Conservation (phyloP, 2,797 vertebrate genomes). For the Bradypodion ventrale region DNA sequence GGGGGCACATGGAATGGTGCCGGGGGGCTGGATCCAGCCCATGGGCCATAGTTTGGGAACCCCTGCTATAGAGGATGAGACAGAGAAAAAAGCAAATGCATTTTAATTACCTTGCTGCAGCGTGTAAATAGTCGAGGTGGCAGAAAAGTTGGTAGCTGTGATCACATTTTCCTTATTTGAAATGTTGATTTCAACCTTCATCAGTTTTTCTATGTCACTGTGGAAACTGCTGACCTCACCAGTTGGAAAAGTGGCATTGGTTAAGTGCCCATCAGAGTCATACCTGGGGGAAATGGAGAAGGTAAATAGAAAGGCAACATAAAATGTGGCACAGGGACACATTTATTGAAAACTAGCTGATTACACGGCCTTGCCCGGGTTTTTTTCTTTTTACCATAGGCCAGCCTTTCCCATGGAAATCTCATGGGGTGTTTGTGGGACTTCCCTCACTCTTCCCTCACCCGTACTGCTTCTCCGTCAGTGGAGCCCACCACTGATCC, state of each 20-base stretch:
- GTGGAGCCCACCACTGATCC: no score
- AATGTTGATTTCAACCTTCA: constrained; percentile 87
- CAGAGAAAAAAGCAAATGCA: constrained; percentile 7
- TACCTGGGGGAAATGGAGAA: constrained; percentile 78
- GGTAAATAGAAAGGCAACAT: constrained; percentile 34
- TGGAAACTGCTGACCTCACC: constrained; percentile 94
- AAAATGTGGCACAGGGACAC: constrained; percentile 27
- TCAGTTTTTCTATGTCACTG: constrained; percentile 90
- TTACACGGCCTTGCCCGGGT: no score
- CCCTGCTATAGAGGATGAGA: not conserved
- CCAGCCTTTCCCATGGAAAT: no score
- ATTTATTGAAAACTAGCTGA: not conserved
- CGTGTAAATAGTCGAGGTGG: constrained; percentile 91
- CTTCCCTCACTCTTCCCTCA: no score
- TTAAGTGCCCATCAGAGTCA: constrained; percentile 89
- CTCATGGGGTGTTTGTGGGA: no score
- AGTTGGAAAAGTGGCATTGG: constrained; percentile 92
- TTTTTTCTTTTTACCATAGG: no score
- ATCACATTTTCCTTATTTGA: constrained; percentile 91
- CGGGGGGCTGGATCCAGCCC: no score
- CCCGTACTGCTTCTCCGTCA: no score
- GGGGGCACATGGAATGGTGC: no score
- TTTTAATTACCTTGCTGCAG: constrained; percentile 87
- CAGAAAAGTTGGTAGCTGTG: constrained; percentile 92
- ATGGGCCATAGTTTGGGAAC: no score